Evolutionary conservation across 2,797 vertebrate genomes (phyloP).

Genomic region (Botia kubotai): DNA sequence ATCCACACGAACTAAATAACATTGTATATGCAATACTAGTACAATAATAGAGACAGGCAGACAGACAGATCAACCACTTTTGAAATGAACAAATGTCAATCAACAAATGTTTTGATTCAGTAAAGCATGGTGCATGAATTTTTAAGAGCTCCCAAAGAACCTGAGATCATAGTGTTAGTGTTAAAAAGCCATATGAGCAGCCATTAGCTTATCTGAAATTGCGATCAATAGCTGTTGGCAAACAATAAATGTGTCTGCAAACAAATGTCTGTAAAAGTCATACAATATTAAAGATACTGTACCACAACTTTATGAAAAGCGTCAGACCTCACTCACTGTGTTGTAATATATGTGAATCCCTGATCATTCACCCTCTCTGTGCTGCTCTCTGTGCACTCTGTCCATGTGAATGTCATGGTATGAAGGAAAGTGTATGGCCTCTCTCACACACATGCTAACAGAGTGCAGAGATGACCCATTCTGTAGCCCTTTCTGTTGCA

Average conservation of each 20-base stretch:
- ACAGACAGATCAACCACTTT: background rate
- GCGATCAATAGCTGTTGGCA: slow-evolving; percentile 10
- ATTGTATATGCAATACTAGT: background rate
- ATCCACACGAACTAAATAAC: background rate
- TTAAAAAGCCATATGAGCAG: slow-evolving; percentile 5
- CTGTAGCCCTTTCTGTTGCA: slow-evolving; percentile 12
- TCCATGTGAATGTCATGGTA: slow-evolving; percentile 7
- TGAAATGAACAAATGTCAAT: background rate
- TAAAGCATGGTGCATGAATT: slow-evolving; percentile 1
- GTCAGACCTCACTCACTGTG: background rate
- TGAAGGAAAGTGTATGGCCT: background rate
- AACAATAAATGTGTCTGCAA: slow-evolving; percentile 2
- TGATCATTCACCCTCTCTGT: slow-evolving; percentile 2
- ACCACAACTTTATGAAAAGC: background rate
- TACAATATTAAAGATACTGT: background rate
- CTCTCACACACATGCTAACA: background rate
- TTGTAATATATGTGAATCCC: background rate
- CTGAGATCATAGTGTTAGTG: slow-evolving; percentile 10
- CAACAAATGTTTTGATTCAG: background rate
- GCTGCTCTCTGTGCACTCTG: slow-evolving; percentile 1
- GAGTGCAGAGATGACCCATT: slow-evolving; percentile 11
- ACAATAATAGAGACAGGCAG: background rate
- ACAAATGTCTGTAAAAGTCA: slow-evolving; percentile 6
- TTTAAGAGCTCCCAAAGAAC: background rate
- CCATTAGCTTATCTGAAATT: slow-evolving; percentile 23